Percentiles rank a stretch among this genome's conserved stretches.
Conservation (phyloP, 2,113 vertebrate species). For the Hippoglossus stenolepis region DNA sequence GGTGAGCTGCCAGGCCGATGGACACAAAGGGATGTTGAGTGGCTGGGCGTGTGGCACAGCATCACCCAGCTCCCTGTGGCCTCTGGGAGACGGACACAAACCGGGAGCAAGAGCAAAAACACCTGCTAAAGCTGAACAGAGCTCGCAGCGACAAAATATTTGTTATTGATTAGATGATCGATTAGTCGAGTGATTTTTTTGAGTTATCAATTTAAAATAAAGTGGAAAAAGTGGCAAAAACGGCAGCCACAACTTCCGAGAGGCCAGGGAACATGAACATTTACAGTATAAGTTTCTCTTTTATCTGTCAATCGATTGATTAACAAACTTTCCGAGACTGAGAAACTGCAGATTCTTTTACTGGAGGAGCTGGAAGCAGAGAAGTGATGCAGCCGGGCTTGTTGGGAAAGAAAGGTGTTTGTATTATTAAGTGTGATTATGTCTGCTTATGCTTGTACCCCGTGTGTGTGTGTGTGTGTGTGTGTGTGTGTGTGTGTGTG, state of each 20-base stretch:
- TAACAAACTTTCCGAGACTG: not conserved
- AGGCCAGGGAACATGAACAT: too few species aligned
- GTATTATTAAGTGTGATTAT: conserved; percentile 47
- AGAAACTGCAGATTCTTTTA: not conserved
- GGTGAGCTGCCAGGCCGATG: conserved; percentile 88
- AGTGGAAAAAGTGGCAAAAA: not conserved
- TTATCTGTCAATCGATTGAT: too few species aligned
- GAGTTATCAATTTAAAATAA: not conserved
- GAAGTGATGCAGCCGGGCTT: not conserved
- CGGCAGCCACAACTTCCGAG: too few species aligned
- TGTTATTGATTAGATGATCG: not conserved
- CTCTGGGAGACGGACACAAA: conserved; percentile 80
- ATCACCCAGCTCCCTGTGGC: conserved; percentile 82
- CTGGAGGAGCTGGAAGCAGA: not conserved
- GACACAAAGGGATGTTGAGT: conserved; percentile 88
- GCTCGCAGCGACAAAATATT: not conserved
- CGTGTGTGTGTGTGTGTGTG: too few species aligned
- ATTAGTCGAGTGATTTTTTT: not conserved
- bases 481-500: conserved; percentile 1
- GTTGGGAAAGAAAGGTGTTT: conserved; percentile 9
- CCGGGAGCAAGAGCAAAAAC: conserved; percentile 16
- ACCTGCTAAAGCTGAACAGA: too few species aligned
- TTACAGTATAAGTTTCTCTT: not conserved
- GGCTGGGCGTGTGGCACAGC: conserved; percentile 91
- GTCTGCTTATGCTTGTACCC: conserved; percentile 20